Evolutionary conservation across 2,888 invertebrate species (phyloP).

Genomic region (Liposcelis brunnea): DNA sequence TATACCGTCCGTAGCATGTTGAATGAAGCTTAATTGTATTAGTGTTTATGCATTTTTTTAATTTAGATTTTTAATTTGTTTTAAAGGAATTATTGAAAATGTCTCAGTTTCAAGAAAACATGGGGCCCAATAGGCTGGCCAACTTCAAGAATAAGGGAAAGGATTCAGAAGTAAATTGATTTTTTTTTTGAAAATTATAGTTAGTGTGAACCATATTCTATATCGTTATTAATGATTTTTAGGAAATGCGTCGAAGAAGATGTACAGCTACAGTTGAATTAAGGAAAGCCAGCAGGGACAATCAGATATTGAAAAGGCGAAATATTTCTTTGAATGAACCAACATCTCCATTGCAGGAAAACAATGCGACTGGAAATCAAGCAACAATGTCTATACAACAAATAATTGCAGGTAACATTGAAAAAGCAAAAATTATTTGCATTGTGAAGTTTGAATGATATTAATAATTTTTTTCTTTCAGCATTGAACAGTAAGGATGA

Average conservation of each 20-base stretch:
- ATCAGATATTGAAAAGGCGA: slow-evolving; percentile 78
- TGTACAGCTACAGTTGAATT: slow-evolving; percentile 80
- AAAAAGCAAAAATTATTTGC: too few species aligned
- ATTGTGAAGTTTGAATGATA: background rate
- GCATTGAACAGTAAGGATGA: slow-evolving; percentile 52
- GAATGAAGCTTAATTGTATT: too few species aligned
- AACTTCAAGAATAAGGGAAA: slow-evolving; percentile 65
- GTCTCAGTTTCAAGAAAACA: slow-evolving; percentile 36
- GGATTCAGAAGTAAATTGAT: slow-evolving; percentile 44
- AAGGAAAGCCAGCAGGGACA: slow-evolving; percentile 84
- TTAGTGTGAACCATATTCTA: background rate
- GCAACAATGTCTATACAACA: slow-evolving; percentile 13
- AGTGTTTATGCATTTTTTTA: too few species aligned
- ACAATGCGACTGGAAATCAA: slow-evolving; percentile 8
- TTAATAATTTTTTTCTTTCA: slow-evolving; percentile 15
- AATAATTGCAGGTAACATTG: slow-evolving; percentile 10
- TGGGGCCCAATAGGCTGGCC: slow-evolving; percentile 37
- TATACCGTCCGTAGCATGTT: too few species aligned
- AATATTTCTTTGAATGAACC: slow-evolving; percentile 43
- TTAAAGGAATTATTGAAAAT: too few species aligned
- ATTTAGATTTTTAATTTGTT: too few species aligned
- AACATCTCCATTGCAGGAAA: slow-evolving; percentile 13
- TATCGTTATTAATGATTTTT: background rate
- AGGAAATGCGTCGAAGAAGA: slow-evolving; percentile 80
- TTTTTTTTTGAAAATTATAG: slow-evolving; percentile 3